phyloP scores from a whole-genome alignment of 2,888 invertebrate species.

The Chirona hameri region DNA sequence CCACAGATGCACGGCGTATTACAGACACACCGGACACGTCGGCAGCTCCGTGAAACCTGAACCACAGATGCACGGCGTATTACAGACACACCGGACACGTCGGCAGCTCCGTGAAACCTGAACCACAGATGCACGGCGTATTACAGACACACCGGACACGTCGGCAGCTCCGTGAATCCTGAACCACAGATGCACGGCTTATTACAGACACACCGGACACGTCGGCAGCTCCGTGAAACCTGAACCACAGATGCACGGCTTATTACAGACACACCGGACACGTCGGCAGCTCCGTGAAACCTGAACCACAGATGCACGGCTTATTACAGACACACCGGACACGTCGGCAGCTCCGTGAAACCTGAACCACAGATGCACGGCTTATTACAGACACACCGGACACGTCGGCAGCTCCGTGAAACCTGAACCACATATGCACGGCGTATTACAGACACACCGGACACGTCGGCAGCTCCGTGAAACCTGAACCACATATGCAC shows the following conservation, averaged over 20 bases:
- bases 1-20: too few species aligned
- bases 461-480: conserved; percentile 94
- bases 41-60: conserved; percentile 94
- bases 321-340: conserved; percentile 92
- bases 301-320: too few species aligned
- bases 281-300: conserved; percentile 91
- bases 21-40: conserved; percentile 91
- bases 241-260: too few species aligned
- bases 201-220: conserved; percentile 92
- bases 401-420: conserved; percentile 96
- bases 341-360: conserved; percentile 93
- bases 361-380: too few species aligned
- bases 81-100: conserved; percentile 93
- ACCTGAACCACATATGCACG: too few species aligned
- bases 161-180: conserved; percentile 93
- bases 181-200: too few species aligned
- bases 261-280: conserved; percentile 94
- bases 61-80: too few species aligned
- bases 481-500: too few species aligned
- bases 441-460: conserved; percentile 92
- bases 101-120: conserved; percentile 91
- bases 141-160: conserved; percentile 92
- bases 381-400: conserved; percentile 89
- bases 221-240: conserved; percentile 93
- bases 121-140: too few species aligned